Evolutionary conservation across 1,140 invertebrate genomes (phyloP), one percentile per base, ranked within the genome.

Genomic region (Zaprionus nigranus): DNA sequence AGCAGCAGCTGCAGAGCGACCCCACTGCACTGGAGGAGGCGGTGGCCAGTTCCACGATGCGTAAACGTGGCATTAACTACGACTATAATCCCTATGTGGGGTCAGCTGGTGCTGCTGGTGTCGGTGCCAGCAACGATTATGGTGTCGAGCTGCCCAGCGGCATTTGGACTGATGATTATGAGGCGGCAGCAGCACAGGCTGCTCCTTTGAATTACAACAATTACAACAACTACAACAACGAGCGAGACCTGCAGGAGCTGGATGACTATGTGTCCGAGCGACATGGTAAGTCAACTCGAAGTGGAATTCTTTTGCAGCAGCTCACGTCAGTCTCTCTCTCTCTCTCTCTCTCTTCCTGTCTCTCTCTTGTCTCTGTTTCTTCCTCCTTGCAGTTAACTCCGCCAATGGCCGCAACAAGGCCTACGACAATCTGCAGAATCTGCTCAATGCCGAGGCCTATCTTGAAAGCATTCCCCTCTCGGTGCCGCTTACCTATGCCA

Each of bases 381-480:
- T 6, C 2, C 30, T 13, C 13, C 28, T 4, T 26, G 13, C 12
- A 88, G 85, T 75, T 20, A 73, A 63, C 40, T 73, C 71, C 15
- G 61, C 68, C 22, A 75, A 60, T 71, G 79, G 66, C 5, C 82
- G 86, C 15, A 91, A 79, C 59, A 92, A 92, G 76, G 90, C 91
- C 11, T 92, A 92, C 51, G 91, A 92, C 49, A 92, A 92, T 62
- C 76, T 92, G 20, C 91, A 91, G 63, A 92, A 90, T 59, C 72
- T 92, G 2, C 63, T 92, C 3, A 92, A 92, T 60, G 79, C 91
- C 17, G 91, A 92, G 59, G 82, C 83, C 20, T 92, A 92, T 56
- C 51, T 91, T 60, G 91, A 92, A 54, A 79, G 88, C 59, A 78
- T 92, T 57, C 84, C 86, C 2, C 69, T 92, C 6, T 82, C 91